These are phyloP conservation scores for Sebastolobus altivelis DNA, from an alignment of 2,797 vertebrate genomes.

Conservation along the genomic window DNA sequence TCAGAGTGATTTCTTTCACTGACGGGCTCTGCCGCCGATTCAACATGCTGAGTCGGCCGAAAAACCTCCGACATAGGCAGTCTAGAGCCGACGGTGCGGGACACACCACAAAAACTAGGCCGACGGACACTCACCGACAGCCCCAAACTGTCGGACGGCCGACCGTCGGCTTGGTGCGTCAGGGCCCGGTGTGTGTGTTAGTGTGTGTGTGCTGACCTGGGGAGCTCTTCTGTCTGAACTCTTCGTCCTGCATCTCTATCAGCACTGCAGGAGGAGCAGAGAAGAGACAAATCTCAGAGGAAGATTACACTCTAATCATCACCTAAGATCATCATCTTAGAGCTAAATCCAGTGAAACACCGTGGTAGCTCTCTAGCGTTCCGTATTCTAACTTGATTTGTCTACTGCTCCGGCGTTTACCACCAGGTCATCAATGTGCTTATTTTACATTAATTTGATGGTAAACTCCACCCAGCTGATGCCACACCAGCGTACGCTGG, in stretches of 20 bases:
- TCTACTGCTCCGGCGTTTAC: neutral
- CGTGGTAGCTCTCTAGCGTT: neutral
- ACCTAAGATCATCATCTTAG: neutral
- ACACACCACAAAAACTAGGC: too few relatives aligned
- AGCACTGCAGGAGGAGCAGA: constrained; percentile 81
- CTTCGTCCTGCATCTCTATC: constrained; percentile 90
- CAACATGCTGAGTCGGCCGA: too few relatives aligned
- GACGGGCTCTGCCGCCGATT: too few relatives aligned
- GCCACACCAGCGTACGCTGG: neutral
- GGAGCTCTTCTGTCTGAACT: constrained; percentile 88
- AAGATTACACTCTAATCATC: constrained; percentile 9
- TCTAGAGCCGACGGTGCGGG: rapidly evolving
- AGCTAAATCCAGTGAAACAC: neutral
- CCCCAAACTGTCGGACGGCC: too few relatives aligned
- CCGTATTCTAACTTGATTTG: neutral
- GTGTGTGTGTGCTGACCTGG: constrained; percentile 82
- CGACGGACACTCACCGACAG: too few relatives aligned
- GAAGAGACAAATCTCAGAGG: constrained; percentile 58
- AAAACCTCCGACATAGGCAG: too few relatives aligned
- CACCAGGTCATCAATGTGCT: neutral
- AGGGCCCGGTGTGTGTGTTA: constrained; percentile 4
- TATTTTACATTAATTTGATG: neutral
- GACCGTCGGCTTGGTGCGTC: too few relatives aligned
- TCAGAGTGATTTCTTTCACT: too few relatives aligned
- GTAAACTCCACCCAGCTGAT: neutral